Conservation (phyloP, 2,113 vertebrate species). For the Ctenomys sociabilis region DNA sequence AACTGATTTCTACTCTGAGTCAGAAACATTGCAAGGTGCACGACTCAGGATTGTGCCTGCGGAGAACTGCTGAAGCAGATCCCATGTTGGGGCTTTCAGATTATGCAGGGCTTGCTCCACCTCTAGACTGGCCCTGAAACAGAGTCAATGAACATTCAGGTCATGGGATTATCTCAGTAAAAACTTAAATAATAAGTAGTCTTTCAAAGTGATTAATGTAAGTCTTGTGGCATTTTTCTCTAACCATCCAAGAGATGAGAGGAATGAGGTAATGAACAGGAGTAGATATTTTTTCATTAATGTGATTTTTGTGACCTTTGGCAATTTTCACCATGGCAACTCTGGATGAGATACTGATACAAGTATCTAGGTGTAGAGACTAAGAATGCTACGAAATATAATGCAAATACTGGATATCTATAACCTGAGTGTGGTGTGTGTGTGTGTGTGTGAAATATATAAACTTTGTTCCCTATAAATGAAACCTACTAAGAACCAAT, state of each 20-base stretch:
- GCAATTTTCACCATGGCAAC: background rate
- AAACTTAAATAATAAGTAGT: background rate
- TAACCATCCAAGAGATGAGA: background rate
- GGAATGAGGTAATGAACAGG: background rate
- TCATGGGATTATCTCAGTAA: background rate
- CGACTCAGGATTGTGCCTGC: background rate
- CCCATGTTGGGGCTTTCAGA: accelerated
- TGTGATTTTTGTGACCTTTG: background rate
- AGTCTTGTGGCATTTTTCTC: background rate
- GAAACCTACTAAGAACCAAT: background rate
- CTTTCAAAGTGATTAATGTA: background rate
- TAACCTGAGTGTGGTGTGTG: background rate
- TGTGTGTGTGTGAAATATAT: background rate
- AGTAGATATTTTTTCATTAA: background rate
- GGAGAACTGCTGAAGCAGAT: background rate
- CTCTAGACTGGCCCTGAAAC: background rate
- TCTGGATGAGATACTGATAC: background rate
- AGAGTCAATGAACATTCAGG: background rate
- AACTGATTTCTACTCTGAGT: background rate
- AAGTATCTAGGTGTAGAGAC: background rate
- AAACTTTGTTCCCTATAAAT: background rate
- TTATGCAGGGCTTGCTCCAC: background rate
- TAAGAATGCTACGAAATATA: background rate
- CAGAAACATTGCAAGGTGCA: background rate
- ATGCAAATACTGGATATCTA: background rate